A percentile compares a stretch with the other conserved stretches of the same genome.
Evolutionary conservation across 2,797 vertebrate species (phyloP).

Genomic region (Erithacus rubecula): DNA sequence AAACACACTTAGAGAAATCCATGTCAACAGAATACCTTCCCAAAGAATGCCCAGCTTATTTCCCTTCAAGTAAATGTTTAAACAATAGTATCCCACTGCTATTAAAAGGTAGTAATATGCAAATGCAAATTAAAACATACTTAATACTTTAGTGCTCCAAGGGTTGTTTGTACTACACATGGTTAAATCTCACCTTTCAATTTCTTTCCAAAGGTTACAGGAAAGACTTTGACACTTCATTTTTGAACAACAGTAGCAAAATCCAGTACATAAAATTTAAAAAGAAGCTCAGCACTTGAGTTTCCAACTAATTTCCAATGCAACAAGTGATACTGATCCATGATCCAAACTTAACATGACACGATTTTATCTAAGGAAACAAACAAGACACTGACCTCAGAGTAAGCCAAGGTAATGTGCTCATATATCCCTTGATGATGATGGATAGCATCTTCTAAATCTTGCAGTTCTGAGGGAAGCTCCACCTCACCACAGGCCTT

Average conservation of each 20-base stretch:
- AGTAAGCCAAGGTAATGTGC: slow-evolving; percentile 94
- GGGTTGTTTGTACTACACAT: not conserved
- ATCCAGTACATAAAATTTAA: not conserved
- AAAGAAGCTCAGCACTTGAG: not conserved
- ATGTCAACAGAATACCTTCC: not conserved
- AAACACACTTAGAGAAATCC: not conserved
- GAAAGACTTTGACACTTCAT: not conserved
- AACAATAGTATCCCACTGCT: not conserved
- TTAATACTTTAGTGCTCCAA: not conserved
- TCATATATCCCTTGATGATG: slow-evolving; percentile 98
- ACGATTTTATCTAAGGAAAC: not conserved
- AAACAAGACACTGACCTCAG: slow-evolving; percentile 81
- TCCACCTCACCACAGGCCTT: slow-evolving; percentile 97
- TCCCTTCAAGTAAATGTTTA: not conserved
- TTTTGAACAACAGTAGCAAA: not conserved
- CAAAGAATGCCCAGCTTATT: not conserved
- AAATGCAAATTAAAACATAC: not conserved
- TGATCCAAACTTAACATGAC: not conserved
- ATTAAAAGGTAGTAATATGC: not conserved
- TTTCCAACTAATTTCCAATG: not conserved
- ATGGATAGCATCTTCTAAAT: slow-evolving; percentile 96
- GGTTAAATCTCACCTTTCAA: not conserved
- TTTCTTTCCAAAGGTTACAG: not conserved
- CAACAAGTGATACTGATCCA: not conserved
- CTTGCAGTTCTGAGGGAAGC: slow-evolving; percentile 95